A percentile compares a stretch with the other conserved stretches of the same genome.
phyloP scores from a whole-genome alignment of 2,113 vertebrate genomes.

The Fulmarus glacialis region DNA sequence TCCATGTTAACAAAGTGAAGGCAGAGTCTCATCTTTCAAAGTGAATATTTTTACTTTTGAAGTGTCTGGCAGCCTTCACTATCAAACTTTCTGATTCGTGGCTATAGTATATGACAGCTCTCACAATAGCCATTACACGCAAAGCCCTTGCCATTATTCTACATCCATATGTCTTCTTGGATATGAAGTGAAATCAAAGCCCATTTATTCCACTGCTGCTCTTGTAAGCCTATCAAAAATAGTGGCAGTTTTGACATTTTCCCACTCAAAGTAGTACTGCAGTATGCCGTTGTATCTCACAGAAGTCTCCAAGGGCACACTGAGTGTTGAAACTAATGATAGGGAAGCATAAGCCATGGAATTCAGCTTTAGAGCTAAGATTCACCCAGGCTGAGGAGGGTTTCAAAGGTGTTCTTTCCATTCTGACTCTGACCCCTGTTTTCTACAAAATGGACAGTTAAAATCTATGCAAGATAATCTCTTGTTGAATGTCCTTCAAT shows the following conservation, averaged over 20 bases:
- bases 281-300: not conserved
- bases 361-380: not conserved
- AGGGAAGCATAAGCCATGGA: not conserved
- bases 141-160: slow-evolving; percentile 25
- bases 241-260: slow-evolving; percentile 52
- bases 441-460: not conserved
- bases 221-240: slow-evolving; percentile 30
- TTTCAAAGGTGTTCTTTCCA: not conserved
- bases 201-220: slow-evolving; percentile 20
- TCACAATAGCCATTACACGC: not conserved
- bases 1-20: not conserved
- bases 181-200: slow-evolving; percentile 37
- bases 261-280: not conserved
- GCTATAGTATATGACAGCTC: not conserved
- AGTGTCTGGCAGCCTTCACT: not conserved
- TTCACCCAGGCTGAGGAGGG: not conserved
- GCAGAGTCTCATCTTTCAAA: not conserved
- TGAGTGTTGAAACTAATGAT: not conserved
- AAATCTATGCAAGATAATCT: not conserved
- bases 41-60: not conserved
- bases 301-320: slow-evolving; percentile 5
- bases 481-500: not conserved
- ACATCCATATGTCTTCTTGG: slow-evolving; percentile 6
- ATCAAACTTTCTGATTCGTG: slow-evolving; percentile 4
- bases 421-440: not conserved